phyloP scores from a whole-genome alignment of 2,797 vertebrate species.

The Etheostoma perlongum region DNA sequence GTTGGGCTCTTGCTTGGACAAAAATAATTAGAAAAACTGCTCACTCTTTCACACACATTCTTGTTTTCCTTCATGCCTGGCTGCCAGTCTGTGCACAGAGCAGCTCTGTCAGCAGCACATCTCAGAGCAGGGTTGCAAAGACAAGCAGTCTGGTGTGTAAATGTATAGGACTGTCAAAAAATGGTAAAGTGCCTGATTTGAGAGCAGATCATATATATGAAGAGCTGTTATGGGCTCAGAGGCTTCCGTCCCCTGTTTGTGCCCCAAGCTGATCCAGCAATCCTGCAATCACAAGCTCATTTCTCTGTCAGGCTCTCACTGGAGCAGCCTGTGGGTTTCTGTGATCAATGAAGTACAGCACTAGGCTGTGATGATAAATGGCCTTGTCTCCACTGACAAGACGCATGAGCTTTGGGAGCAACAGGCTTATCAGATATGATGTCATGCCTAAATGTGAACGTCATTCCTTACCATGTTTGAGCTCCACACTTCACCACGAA shows the following conservation, averaged over 20 bases:
- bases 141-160: constrained; percentile 2
- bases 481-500: constrained; percentile 49
- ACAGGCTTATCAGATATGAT: constrained; percentile 28
- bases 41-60: constrained; percentile 4
- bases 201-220: constrained; percentile 4
- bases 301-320: constrained; percentile 8
- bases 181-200: background rate
- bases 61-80: constrained; percentile 18
- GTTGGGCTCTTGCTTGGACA: constrained; percentile 15
- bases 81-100: constrained; percentile 1
- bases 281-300: constrained; percentile 6
- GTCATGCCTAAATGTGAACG: constrained; percentile 70
- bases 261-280: background rate
- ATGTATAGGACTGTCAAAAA: background rate
- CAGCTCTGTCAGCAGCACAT: constrained; percentile 32
- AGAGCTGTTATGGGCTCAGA: background rate
- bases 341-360: constrained; percentile 2
- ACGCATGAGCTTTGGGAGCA: constrained; percentile 7
- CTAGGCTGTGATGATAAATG: constrained; percentile 3
- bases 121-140: constrained; percentile 6
- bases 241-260: background rate
- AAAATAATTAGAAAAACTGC: constrained; percentile 48
- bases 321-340: background rate
- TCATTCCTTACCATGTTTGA: constrained; percentile 74
- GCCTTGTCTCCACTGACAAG: constrained; percentile 14